Evolutionary conservation across 2,797 vertebrate species (phyloP).

Genomic region (Lithobates pipiens): DNA sequence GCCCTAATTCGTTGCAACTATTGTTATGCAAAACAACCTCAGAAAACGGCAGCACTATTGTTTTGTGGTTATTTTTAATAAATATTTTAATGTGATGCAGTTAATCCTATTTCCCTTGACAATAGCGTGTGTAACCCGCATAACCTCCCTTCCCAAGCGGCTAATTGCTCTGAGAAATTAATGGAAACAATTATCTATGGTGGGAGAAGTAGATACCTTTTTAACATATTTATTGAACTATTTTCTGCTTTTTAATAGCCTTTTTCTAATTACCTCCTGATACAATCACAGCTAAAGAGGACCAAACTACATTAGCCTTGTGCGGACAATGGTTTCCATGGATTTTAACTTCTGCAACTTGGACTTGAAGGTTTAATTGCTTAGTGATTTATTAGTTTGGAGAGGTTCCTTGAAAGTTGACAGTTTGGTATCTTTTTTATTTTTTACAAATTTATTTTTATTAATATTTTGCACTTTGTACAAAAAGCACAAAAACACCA

Average conservation of each 20-base stretch:
- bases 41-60: background rate
- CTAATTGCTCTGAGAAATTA: constrained; percentile 30
- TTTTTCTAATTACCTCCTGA: constrained; percentile 38
- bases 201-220: constrained; percentile 14
- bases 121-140: background rate
- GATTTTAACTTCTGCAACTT: constrained; percentile 18
- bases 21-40: background rate
- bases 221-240: constrained; percentile 49
- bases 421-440: too few relatives aligned
- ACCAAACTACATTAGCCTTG: background rate
- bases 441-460: too few relatives aligned
- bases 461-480: too few relatives aligned
- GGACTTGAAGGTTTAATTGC: background rate
- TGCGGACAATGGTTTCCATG: background rate
- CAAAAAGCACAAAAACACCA: too few relatives aligned
- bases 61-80: constrained; percentile 34
- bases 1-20: background rate
- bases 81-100: constrained; percentile 15
- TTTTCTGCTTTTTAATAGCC: constrained; percentile 29
- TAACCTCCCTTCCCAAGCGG: background rate
- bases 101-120: constrained; percentile 20
- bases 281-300: constrained; percentile 26
- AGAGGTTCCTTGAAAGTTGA: background rate
- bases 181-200: constrained; percentile 29
- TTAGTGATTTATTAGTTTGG: background rate